phyloP scores from a whole-genome alignment of 2,888 invertebrate species.

The Tipula helvola region DNA sequence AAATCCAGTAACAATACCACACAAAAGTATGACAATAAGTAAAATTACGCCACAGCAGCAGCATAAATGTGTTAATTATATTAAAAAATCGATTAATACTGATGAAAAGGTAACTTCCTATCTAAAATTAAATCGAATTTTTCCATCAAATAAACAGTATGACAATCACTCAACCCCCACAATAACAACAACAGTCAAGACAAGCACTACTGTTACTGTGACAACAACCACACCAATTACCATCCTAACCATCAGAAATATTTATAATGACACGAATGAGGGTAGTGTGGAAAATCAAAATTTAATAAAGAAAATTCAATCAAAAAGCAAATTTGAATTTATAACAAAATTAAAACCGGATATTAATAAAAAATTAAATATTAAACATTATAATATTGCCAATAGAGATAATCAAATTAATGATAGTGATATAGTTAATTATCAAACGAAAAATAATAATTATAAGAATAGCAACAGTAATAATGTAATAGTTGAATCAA shows the following conservation, averaged over 20 bases:
- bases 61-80: neutral
- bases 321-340: neutral
- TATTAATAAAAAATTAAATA: neutral
- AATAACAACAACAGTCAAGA: neutral
- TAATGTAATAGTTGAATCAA: neutral
- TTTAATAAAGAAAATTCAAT: neutral
- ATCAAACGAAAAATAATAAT: neutral
- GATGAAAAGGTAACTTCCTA: neutral
- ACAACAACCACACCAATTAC: neutral
- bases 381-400: neutral
- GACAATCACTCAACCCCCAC: conserved; percentile 6
- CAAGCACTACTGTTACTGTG: neutral
- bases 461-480: neutral
- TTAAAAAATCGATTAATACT: neutral
- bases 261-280: neutral
- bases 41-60: neutral
- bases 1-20: neutral
- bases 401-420: neutral
- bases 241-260: neutral
- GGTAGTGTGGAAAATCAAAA: neutral
- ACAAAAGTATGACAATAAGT: neutral
- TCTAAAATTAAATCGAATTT: conserved; percentile 17
- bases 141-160: conserved; percentile 17
- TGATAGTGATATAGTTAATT: neutral
- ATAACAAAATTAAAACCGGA: neutral